phyloP scores from a whole-genome alignment of 1,140 invertebrate species.

The Polypedilum vanderplanki region DNA sequence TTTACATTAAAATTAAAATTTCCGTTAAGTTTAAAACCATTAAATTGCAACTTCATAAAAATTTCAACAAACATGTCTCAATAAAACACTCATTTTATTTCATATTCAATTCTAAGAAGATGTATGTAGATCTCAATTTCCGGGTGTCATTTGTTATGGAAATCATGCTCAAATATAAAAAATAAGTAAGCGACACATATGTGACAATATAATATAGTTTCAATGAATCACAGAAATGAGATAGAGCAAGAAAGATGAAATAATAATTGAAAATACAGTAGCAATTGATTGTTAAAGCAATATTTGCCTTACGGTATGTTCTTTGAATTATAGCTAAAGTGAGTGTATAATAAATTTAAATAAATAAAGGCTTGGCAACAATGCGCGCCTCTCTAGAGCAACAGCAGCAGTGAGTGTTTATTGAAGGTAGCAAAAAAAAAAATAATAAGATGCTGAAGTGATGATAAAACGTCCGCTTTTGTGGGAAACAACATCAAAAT shows the following conservation, averaged over 20 bases:
- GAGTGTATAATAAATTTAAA: slow-evolving; percentile 1
- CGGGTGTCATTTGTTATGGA: slow-evolving; percentile 27
- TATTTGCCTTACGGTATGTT: slow-evolving; percentile 8
- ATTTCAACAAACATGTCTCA: too few species aligned
- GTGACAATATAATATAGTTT: not conserved
- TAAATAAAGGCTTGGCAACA: slow-evolving; percentile 21
- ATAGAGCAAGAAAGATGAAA: not conserved
- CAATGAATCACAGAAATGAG: not conserved
- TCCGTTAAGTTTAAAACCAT: too few species aligned
- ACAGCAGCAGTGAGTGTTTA: too few species aligned
- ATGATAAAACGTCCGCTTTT: too few species aligned
- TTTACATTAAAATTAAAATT: too few species aligned
- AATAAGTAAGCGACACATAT: not conserved
- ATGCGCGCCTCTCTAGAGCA: not conserved
- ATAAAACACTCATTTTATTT: too few species aligned
- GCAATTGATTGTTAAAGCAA: slow-evolving; percentile 25
- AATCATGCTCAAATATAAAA: slow-evolving; percentile 5
- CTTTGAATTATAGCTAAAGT: not conserved
- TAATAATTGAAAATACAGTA: slow-evolving; percentile 22
- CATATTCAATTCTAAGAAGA: too few species aligned
- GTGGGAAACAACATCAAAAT: too few species aligned
- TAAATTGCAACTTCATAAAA: too few species aligned
- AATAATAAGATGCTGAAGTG: not conserved
- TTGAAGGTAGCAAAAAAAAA: not conserved
- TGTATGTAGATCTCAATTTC: not conserved